phyloP scores from a whole-genome alignment of 2,797 vertebrate genomes.

The Psittacula derbiana region DNA sequence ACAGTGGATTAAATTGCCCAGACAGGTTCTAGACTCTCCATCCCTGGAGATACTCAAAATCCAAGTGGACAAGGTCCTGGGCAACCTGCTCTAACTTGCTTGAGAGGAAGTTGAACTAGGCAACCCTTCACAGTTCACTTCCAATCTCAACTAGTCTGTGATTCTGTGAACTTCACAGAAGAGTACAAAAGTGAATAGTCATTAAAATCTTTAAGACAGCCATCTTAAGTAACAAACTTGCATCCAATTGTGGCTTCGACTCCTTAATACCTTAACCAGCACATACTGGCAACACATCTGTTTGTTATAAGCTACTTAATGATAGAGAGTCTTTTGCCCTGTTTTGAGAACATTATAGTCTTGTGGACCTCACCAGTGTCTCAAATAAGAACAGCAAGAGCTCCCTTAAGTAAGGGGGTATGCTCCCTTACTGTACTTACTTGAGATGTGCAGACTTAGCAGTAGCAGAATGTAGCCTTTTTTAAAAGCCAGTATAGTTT shows the following conservation, averaged over 20 bases:
- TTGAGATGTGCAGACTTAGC: background rate
- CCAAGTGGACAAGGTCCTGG: background rate
- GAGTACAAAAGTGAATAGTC: background rate
- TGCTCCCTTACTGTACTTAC: background rate
- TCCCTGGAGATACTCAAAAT: background rate
- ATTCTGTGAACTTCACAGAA: background rate
- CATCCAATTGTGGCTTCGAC: background rate
- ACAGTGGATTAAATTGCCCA: background rate
- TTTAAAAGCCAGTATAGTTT: background rate
- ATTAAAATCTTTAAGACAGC: background rate
- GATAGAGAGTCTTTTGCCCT: background rate
- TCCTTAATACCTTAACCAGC: background rate
- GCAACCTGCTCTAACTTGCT: background rate
- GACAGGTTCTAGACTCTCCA: background rate
- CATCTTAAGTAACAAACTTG: background rate
- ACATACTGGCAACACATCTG: background rate
- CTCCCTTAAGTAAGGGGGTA: background rate
- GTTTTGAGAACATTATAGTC: background rate
- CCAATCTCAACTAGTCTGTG: background rate
- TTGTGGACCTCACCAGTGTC: background rate
- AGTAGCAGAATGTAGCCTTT: background rate
- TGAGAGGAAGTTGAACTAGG: background rate
- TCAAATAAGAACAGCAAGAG: background rate
- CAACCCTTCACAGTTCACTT: background rate
- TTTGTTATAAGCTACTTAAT: background rate